These are phyloP conservation scores for Ranitomeya variabilis DNA, from an alignment of 2,113 vertebrate genomes.

Conservation along the genomic window DNA sequence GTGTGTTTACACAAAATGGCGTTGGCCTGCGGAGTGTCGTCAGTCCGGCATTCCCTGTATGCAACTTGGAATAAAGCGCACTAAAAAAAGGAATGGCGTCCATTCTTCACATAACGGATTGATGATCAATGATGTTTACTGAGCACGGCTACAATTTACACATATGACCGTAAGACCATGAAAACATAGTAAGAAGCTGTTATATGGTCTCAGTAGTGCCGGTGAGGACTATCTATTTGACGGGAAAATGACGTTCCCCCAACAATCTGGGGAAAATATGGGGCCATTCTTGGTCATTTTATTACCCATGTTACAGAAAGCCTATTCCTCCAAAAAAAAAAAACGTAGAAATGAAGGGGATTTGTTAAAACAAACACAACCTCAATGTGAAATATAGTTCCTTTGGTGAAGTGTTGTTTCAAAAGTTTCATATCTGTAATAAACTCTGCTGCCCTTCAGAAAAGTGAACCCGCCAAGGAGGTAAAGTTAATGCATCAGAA, in stretches of 20 bases:
- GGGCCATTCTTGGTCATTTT: not conserved
- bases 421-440: not conserved
- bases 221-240: not conserved
- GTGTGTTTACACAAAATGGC: too few species aligned
- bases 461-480: slow-evolving; percentile 1
- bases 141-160: too few species aligned
- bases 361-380: not conserved
- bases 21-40: too few species aligned
- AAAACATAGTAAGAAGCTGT: too few species aligned
- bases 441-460: not conserved
- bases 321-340: not conserved
- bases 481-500: slow-evolving; percentile 19
- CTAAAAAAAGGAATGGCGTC: too few species aligned
- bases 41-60: too few species aligned
- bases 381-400: not conserved
- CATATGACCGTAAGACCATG: too few species aligned
- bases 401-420: too few species aligned
- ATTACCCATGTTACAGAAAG: not conserved
- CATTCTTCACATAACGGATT: too few species aligned
- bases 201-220: too few species aligned
- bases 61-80: too few species aligned
- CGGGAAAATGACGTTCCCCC: not conserved
- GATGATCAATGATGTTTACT: too few species aligned
- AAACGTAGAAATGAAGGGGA: not conserved
- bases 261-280: not conserved